phyloP scores from a whole-genome alignment of 2,113 vertebrate species.

The Paradoxurus hermaphroditus region DNA sequence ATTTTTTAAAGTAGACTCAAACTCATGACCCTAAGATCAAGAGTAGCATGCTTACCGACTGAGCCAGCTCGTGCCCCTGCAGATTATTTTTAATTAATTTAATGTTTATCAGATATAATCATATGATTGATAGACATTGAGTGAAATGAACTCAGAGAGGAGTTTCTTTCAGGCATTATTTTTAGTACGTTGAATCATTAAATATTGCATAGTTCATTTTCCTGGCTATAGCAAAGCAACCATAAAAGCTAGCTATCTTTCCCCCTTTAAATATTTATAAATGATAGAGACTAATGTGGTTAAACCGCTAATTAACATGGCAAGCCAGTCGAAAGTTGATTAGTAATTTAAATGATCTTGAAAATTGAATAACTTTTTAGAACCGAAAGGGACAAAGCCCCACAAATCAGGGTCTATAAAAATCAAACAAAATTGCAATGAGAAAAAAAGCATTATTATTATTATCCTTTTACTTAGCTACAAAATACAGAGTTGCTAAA shows the following conservation, averaged over 20 bases:
- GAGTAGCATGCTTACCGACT: not conserved
- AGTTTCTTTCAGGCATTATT: not conserved
- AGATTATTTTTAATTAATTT: not conserved
- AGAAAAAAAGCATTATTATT: not conserved
- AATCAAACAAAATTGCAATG: constrained; percentile 6
- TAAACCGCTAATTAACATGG: not conserved
- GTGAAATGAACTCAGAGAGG: not conserved
- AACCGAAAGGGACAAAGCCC: not conserved
- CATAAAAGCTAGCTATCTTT: constrained; percentile 23
- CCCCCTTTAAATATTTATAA: constrained; percentile 39
- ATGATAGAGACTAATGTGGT: not conserved
- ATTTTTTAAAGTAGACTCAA: not conserved
- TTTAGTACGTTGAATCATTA: not conserved
- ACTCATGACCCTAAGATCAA: not conserved
- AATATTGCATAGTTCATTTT: constrained; percentile 4
- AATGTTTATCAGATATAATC: not conserved
- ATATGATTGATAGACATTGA: not conserved
- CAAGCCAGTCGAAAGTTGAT: not conserved
- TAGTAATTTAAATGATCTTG: constrained; percentile 35
- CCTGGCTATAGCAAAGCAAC: not conserved
- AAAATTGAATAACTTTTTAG: constrained; percentile 15
- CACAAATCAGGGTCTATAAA: not conserved
- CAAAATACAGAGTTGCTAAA: not conserved
- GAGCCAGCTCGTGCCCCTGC: not conserved
- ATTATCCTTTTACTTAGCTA: not conserved